phyloP scores from a whole-genome alignment of 1,140 invertebrate genomes.

The Lordiphosa stackelbergi region DNA sequence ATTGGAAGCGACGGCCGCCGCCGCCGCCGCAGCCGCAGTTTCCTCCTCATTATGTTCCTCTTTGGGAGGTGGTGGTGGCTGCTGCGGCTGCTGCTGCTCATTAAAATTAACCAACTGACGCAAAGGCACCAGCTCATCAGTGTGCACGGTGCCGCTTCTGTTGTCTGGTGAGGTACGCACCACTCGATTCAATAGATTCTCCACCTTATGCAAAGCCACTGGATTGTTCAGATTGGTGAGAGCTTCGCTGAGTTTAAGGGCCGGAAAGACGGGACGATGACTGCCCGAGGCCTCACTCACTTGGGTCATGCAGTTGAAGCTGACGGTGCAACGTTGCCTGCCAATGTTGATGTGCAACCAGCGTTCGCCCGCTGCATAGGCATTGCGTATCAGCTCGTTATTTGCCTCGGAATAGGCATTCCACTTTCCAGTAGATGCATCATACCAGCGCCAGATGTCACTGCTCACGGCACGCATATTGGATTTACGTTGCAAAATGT shows the following conservation, averaged over 20 bases:
- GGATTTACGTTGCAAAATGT: slow-evolving; percentile 84
- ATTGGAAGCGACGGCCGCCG: not conserved
- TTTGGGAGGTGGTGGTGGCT: not conserved
- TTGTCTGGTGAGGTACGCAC: slow-evolving; percentile 39
- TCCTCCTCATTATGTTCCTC: not conserved
- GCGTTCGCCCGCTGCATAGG: slow-evolving; percentile 87
- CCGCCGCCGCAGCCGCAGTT: not conserved
- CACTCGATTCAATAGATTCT: slow-evolving; percentile 47
- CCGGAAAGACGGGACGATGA: slow-evolving; percentile 88
- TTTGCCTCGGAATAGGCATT: slow-evolving; percentile 85
- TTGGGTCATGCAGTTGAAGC: slow-evolving; percentile 90
- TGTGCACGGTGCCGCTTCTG: slow-evolving; percentile 26
- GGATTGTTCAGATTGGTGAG: slow-evolving; percentile 40
- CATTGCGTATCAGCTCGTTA: slow-evolving; percentile 90
- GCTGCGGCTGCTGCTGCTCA: slow-evolving; percentile 17
- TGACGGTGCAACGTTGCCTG: slow-evolving; percentile 87
- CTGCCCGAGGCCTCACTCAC: slow-evolving; percentile 90
- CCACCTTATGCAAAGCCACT: slow-evolving; percentile 24
- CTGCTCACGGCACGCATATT: slow-evolving; percentile 84
- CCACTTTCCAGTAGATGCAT: slow-evolving; percentile 89
- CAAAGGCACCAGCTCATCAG: slow-evolving; percentile 42
- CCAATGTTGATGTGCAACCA: slow-evolving; percentile 86
- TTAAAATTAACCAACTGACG: slow-evolving; percentile 48
- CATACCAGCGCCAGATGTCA: slow-evolving; percentile 91
- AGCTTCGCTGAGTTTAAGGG: slow-evolving; percentile 77